phyloP scores from a whole-genome alignment of 2,888 invertebrate genomes.

The Drosophila peninsularis region DNA sequence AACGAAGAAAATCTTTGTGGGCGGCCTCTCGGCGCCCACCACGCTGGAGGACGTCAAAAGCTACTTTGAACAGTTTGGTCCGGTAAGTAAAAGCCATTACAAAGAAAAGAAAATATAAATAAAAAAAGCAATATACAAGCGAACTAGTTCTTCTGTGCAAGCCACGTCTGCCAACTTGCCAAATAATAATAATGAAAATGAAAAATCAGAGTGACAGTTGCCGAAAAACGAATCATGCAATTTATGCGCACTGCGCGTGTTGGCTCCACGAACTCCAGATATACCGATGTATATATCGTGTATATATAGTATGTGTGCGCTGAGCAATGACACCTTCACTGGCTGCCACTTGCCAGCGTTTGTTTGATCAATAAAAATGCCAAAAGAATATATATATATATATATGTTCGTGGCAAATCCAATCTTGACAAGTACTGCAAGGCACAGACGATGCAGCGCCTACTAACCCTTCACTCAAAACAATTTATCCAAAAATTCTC shows the following conservation, averaged over 20 bases:
- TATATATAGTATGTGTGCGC: slow-evolving; percentile 19
- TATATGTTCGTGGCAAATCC: slow-evolving; percentile 69
- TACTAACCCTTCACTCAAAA: slow-evolving; percentile 37
- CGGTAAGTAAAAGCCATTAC: slow-evolving; percentile 89
- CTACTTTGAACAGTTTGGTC: slow-evolving; percentile 99
- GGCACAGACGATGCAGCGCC: slow-evolving; percentile 56
- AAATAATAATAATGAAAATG: slow-evolving; percentile 65
- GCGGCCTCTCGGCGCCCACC: slow-evolving; percentile 99
- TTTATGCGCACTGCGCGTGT: slow-evolving; percentile 75
- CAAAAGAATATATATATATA: slow-evolving; percentile 43
- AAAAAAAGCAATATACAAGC: not conserved
- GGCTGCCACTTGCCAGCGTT: slow-evolving; percentile 76
- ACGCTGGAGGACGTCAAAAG: slow-evolving; percentile 99
- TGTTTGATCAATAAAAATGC: slow-evolving; percentile 83
- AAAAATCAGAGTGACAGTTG: slow-evolving; percentile 71
- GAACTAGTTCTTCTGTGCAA: slow-evolving; percentile 18
- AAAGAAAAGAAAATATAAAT: too few species aligned
- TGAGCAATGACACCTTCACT: slow-evolving; percentile 76
- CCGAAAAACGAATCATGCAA: slow-evolving; percentile 75
- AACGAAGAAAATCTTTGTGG: slow-evolving; percentile 99
- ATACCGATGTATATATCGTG: slow-evolving; percentile 2
- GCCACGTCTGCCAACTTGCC: slow-evolving; percentile 46
- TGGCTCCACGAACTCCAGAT: slow-evolving; percentile 15
- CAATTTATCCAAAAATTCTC: slow-evolving; percentile 49
- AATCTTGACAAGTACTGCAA: slow-evolving; percentile 81